phyloP scores from a whole-genome alignment of 1,140 invertebrate species.

The Pantala flavescens region DNA sequence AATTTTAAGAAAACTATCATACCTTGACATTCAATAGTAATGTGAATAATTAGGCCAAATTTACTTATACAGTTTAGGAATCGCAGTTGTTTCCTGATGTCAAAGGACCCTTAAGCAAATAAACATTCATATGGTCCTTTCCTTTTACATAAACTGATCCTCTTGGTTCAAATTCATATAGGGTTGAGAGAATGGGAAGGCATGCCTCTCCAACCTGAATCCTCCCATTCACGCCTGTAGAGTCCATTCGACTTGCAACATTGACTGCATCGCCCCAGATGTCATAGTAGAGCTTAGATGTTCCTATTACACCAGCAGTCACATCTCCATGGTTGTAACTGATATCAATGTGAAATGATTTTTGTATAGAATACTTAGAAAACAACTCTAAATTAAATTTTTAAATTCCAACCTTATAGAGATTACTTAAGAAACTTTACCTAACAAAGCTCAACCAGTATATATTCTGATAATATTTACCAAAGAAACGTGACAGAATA shows the following conservation, averaged over 20 bases:
- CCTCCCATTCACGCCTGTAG: slow-evolving; percentile 70
- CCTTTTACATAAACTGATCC: slow-evolving; percentile 89
- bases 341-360: slow-evolving; percentile 27
- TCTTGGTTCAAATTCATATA: slow-evolving; percentile 68
- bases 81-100: too few relatives aligned
- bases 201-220: slow-evolving; percentile 78
- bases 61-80: too few relatives aligned
- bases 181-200: slow-evolving; percentile 48
- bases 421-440: too few relatives aligned
- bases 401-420: too few relatives aligned
- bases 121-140: slow-evolving; percentile 89
- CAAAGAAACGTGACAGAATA: too few relatives aligned
- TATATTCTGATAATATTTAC: too few relatives aligned
- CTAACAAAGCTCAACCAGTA: too few relatives aligned
- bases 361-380: slow-evolving; percentile 47
- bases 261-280: slow-evolving; percentile 99
- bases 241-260: slow-evolving; percentile 93
- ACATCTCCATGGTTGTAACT: slow-evolving; percentile 68
- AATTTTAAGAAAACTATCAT: too few relatives aligned
- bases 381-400: too few relatives aligned
- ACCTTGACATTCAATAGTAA: too few relatives aligned
- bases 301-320: slow-evolving; percentile 92
- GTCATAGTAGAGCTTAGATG: slow-evolving; percentile 91
- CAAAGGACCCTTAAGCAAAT: slow-evolving; percentile 39
- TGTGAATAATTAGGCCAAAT: too few relatives aligned